Evolutionary conservation across 2,888 invertebrate genomes (phyloP), one percentile per base, ranked within the genome.

Genomic region (Meta bourneti): DNA sequence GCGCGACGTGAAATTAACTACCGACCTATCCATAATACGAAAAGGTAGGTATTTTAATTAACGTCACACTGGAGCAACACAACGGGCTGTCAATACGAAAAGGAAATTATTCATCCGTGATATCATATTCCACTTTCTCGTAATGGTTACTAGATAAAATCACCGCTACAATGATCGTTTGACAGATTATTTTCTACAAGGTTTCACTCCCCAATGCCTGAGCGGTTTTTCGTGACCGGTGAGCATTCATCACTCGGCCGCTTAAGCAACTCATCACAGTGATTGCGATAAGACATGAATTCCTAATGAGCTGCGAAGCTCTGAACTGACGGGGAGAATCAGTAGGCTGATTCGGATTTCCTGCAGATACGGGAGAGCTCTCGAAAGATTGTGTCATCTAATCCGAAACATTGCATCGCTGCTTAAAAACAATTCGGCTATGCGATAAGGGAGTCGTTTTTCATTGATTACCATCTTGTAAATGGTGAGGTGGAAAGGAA

Each of bases 261-360:
- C 13, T 52, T 20, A 78, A 77, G 13, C 54, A 80, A 80, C 71
- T 87, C 79, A 72, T 87, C 70, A 80, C 71, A 20, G 0, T 11
- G 19, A 8, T 48, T 79, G 77, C 51, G n/a, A 13, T 79, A 80
- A 54, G 87, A 80, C 34, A 72, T 34, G 87, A 87, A 80, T 87
- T 71, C 54, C 0, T 54, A 48, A 80, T 87, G 79, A 86, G 20
- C 4, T 7, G 13, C 16, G 34, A 34, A 34, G 52, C 6, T 71
- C 7, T 0, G 13, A 16, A 8, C 20, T 71, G 71, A 71, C 71
- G 16, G 71, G 71, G 1, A 19, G 34, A 34, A 34, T 34, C 34
- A 34, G 34, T 4, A 34, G 34, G 34, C 4, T 4, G 34, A 34
- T 77, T 77, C 52, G 0, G 1, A 0, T 77, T 52, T 51, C 77